Percentiles rank a stretch among this genome's conserved stretches.
Conservation (phyloP, 2,113 vertebrate species). For the Myxocyprinus asiaticus region DNA sequence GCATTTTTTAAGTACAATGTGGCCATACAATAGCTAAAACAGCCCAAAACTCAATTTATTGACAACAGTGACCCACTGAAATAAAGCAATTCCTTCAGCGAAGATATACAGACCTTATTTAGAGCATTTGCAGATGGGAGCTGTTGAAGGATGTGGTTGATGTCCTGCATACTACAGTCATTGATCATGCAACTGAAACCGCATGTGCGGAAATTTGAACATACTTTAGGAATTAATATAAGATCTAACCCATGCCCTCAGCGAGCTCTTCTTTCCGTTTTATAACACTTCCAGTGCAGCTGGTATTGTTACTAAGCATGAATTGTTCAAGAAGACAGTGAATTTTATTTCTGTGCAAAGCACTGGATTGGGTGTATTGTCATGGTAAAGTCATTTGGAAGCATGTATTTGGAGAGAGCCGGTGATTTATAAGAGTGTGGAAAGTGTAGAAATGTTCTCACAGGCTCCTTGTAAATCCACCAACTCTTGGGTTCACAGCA, state of each 20-base stretch:
- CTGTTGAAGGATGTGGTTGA: conserved; percentile 15
- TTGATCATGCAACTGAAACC: conserved; percentile 24
- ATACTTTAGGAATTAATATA: conserved; percentile 15
- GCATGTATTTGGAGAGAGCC: conserved; percentile 37
- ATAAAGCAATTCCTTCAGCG: background rate
- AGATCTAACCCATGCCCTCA: background rate
- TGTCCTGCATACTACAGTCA: background rate
- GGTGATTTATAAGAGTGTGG: conserved; percentile 65
- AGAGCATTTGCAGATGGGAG: background rate
- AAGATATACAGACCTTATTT: background rate
- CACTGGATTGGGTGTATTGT: conserved; percentile 35
- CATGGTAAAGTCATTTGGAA: conserved; percentile 67
- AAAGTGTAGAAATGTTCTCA: conserved; percentile 68
- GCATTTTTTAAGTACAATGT: background rate
- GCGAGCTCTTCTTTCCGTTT: conserved; percentile 22
- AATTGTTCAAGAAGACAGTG: conserved; percentile 29
- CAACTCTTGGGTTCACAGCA: conserved; percentile 50
- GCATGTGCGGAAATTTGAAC: conserved; percentile 22
- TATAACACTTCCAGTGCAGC: conserved; percentile 4
- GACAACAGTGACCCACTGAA: background rate
- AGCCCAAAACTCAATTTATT: background rate
- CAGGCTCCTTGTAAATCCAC: conserved; percentile 67
- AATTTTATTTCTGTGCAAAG: conserved; percentile 11
- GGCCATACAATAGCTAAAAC: background rate
- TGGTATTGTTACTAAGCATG: conserved; percentile 3